A percentile compares a stretch with the other conserved stretches of the same genome.
Evolutionary conservation across 2,888 invertebrate species (phyloP).

Genomic region (Nymphalis polychloros): DNA sequence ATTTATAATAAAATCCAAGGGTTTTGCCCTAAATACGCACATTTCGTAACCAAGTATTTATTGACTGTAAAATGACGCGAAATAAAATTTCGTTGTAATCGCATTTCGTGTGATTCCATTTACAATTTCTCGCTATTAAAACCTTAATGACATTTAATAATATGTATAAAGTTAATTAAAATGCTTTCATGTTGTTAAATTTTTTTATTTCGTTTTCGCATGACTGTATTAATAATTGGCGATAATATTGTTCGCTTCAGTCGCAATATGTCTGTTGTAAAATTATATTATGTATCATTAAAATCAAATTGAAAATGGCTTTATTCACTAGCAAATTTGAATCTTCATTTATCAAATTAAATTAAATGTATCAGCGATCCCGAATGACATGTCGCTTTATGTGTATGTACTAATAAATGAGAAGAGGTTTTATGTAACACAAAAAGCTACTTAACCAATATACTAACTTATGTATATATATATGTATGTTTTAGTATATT

Average conservation of each 20-base stretch:
- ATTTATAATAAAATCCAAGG: not conserved
- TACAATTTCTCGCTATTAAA: conserved; percentile 28
- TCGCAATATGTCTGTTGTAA: not conserved
- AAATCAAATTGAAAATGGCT: no score
- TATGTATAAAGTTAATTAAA: conserved; percentile 37
- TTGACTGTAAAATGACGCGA: conserved; percentile 29
- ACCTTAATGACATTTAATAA: conserved; percentile 26
- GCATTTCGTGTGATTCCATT: conserved; percentile 35
- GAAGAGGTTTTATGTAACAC: no score
- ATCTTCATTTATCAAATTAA: no score
- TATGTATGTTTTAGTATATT: no score
- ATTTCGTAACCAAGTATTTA: conserved; percentile 20
- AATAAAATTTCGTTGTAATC: conserved; percentile 37
- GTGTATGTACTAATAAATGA: no score
- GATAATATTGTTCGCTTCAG: not conserved
- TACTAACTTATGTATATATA: no score
- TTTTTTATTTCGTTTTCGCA: conserved; percentile 30
- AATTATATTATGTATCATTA: no score
- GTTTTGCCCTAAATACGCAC: conserved; percentile 9
- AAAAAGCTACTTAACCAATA: no score
- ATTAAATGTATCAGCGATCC: no score
- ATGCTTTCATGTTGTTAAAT: conserved; percentile 22
- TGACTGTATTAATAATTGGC: conserved; percentile 18
- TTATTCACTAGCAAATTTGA: no score
- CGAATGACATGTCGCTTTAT: no score